Percentiles rank a stretch among this genome's conserved stretches.
Evolutionary conservation across 2,113 vertebrate genomes (phyloP).

Genomic region (Pongo pygmaeus): DNA sequence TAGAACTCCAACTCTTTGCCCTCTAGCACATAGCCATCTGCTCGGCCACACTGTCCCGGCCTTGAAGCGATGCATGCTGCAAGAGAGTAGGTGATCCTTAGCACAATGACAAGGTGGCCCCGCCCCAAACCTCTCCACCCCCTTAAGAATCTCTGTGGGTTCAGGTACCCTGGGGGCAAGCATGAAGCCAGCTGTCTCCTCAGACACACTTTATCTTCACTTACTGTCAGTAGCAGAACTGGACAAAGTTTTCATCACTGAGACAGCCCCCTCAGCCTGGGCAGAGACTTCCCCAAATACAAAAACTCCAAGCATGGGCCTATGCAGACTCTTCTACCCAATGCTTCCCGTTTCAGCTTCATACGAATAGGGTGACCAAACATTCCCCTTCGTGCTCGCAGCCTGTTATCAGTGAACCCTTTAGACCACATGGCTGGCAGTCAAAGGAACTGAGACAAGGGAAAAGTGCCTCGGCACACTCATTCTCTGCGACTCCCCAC

Average conservation of each 20-base stretch:
- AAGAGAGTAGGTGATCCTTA: constrained; percentile 66
- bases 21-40: constrained; percentile 96
- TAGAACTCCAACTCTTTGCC: constrained; percentile 99
- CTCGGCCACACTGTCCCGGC: constrained; percentile 97
- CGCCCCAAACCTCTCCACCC: neutral
- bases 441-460: neutral
- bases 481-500: fast-evolving
- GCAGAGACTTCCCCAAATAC: neutral
- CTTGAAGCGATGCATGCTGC: constrained; percentile 96
- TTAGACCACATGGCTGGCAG: neutral
- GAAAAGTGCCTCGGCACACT: neutral
- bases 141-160: neutral
- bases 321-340: neutral
- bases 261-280: constrained; percentile 49
- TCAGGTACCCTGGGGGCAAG: neutral
- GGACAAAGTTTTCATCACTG: constrained; percentile 89
- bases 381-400: neutral
- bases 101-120: neutral
- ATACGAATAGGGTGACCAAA: neutral
- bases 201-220: constrained; percentile 85
- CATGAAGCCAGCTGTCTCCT: constrained; percentile 74
- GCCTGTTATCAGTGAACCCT: neutral
- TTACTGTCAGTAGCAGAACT: constrained; percentile 91
- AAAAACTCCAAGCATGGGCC: neutral
- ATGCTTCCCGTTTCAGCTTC: neutral